These are phyloP conservation scores for Dasyprocta punctata DNA, from an alignment of 2,113 vertebrate genomes.

Conservation along the genomic window DNA sequence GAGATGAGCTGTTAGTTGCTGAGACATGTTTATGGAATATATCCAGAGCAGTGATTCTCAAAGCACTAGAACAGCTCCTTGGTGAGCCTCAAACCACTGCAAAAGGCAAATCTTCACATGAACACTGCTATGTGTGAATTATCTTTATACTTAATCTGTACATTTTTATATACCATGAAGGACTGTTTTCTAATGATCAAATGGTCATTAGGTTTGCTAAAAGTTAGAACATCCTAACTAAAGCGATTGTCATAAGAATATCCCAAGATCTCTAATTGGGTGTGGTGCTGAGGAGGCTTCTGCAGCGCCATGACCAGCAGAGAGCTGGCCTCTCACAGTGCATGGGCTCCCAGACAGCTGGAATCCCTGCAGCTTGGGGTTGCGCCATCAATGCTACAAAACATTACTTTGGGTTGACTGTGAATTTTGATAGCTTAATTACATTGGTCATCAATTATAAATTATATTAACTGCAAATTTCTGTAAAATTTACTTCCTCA, in stretches of 20 bases:
- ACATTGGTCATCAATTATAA: constrained; percentile 36
- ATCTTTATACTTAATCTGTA: neutral
- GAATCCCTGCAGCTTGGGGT: neutral
- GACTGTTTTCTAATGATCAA: constrained; percentile 11
- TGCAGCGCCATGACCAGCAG: neutral
- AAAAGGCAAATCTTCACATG: neutral
- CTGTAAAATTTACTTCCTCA: neutral
- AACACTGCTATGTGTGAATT: neutral
- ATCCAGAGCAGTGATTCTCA: neutral
- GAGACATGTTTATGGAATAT: neutral
- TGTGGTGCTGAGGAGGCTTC: neutral
- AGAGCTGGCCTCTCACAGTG: rapidly evolving
- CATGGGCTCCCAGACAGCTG: rapidly evolving
- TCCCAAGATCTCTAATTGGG: neutral
- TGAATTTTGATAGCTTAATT: constrained; percentile 39
- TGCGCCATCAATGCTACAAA: neutral
- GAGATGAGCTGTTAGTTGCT: constrained; percentile 5
- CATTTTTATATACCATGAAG: neutral
- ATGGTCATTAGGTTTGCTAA: neutral
- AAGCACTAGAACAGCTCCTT: neutral
- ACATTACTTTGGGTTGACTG: neutral
- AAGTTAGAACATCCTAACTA: neutral
- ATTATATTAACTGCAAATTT: constrained; percentile 31
- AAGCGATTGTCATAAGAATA: neutral
- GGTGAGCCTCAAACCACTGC: neutral